Conservation (phyloP, 1,140 invertebrate species). For the Sminthurinus signatus region DNA sequence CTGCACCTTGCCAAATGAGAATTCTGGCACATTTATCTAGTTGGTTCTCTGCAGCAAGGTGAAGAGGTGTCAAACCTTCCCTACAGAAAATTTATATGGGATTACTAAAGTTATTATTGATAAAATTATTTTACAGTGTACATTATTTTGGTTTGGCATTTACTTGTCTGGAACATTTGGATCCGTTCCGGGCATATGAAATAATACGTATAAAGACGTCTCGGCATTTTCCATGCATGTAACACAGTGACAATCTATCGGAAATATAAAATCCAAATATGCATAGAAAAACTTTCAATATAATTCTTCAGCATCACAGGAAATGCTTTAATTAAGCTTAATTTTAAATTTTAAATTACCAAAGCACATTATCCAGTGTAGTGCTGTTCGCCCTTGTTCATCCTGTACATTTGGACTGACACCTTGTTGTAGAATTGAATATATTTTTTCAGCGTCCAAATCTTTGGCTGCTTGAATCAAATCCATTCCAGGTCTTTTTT, state of each 20-base stretch:
- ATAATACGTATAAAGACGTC: constrained; percentile 24
- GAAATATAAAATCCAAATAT: constrained; percentile 12
- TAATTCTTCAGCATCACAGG: background rate
- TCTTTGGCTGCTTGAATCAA: constrained; percentile 17
- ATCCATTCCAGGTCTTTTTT: no score
- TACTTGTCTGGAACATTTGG: constrained; percentile 18
- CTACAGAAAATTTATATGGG: background rate
- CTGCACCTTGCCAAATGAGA: constrained; percentile 20
- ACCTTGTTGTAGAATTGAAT: constrained; percentile 19
- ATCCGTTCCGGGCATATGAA: constrained; percentile 9
- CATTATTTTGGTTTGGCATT: background rate
- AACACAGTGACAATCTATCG: constrained; percentile 30
- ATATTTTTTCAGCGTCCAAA: constrained; percentile 24
- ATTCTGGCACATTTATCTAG: constrained; percentile 13
- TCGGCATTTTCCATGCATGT: constrained; percentile 27
- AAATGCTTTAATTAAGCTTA: background rate
- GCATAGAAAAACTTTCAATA: background rate
- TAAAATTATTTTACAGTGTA: background rate
- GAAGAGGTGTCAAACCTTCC: constrained; percentile 29
- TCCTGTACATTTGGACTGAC: constrained; percentile 30
- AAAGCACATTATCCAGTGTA: constrained; percentile 21
- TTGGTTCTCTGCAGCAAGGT: constrained; percentile 23
- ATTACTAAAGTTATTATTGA: background rate
- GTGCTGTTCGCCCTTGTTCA: constrained; percentile 20
- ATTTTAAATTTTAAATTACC: constrained; percentile 11